Evolutionary conservation across 2,797 vertebrate genomes (phyloP).

Genomic region (Sciaenops ocellatus): DNA sequence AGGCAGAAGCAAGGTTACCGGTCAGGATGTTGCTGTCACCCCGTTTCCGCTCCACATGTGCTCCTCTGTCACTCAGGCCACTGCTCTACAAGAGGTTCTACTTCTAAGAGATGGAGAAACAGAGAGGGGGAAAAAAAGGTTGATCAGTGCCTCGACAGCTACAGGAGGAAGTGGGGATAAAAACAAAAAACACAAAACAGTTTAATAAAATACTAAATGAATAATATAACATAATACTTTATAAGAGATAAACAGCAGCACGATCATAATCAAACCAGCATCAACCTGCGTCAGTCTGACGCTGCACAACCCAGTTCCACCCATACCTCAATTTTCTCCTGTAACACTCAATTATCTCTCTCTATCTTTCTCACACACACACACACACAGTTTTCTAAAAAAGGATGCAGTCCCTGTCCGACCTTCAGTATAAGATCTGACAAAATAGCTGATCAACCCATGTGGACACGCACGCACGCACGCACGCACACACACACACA

Average conservation of each 20-base stretch:
- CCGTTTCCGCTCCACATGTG: constrained; percentile 78
- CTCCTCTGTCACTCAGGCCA: constrained; percentile 63
- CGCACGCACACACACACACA: constrained; percentile 25
- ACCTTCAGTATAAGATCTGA: constrained; percentile 52
- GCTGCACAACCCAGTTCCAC: constrained; percentile 6
- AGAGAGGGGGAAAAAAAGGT: constrained; percentile 22
- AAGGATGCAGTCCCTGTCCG: constrained; percentile 25
- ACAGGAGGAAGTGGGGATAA: constrained; percentile 1
- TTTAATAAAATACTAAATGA: background rate
- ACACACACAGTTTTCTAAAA: background rate
- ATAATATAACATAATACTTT: background rate
- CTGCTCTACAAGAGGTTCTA: constrained; percentile 45
- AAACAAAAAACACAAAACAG: background rate
- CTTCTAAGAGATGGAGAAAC: constrained; percentile 39
- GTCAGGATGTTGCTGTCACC: constrained; percentile 73
- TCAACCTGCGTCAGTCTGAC: constrained; percentile 1
- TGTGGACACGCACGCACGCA: constrained; percentile 28
- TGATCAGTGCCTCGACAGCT: background rate
- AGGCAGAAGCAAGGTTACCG: constrained; percentile 58
- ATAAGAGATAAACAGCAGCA: background rate
- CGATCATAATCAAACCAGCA: background rate
- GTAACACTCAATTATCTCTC: background rate
- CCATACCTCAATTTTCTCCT: background rate
- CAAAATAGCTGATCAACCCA: constrained; percentile 57
- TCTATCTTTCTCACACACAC: background rate